Evolutionary conservation across 2,113 vertebrate genomes (phyloP), one percentile per base, ranked within the genome.

Genomic region (Empidonax traillii): DNA sequence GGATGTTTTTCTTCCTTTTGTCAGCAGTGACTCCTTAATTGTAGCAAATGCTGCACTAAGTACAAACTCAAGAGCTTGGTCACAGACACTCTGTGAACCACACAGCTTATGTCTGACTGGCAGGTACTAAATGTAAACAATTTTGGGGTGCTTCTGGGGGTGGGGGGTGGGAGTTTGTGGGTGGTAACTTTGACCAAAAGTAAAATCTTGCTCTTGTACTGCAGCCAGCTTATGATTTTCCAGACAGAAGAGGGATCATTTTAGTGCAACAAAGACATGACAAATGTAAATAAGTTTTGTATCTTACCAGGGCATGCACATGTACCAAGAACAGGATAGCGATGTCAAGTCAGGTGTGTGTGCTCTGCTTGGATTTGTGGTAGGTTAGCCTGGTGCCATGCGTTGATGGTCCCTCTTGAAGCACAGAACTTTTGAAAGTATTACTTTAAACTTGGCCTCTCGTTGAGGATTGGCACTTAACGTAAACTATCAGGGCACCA

Each of bases 1-100:
- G 96, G 91, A 84, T 82, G 96, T 96, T 46, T 97, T 94, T 89
- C 91, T 94, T 80, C 90, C 68, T 97, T 97, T 91, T 94, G 94
- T 97, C 97, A 95, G 94, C 97, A 95, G 94, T 94, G 92, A 98
- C 97, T 97, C 97, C 87, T 17, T 94, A 97, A 96, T 89, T 97
- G 97, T 97, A 98, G 97, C 98, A 97, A 97, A 98, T 95, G 97
- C 98, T 98, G 98, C 98, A 98, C 96, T 98, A 97, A 97, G 95
- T 96, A 96, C 96, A 97, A 93, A 97, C 96, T 97, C 94, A n/a
- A 97, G 92, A 95, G 96, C 89, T 94, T 73, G 97, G 91, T 92
- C 80, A 76, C 76, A 95, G 94, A 44, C 47, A 9, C 76, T 86
- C 67, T 93, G 95, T 78, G 97, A 91, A 87, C 96, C 93, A 80